Percentiles rank a stretch among this genome's conserved stretches.
phyloP scores from a whole-genome alignment of 2,113 vertebrate genomes.

The Phylloscopus whistleri region DNA sequence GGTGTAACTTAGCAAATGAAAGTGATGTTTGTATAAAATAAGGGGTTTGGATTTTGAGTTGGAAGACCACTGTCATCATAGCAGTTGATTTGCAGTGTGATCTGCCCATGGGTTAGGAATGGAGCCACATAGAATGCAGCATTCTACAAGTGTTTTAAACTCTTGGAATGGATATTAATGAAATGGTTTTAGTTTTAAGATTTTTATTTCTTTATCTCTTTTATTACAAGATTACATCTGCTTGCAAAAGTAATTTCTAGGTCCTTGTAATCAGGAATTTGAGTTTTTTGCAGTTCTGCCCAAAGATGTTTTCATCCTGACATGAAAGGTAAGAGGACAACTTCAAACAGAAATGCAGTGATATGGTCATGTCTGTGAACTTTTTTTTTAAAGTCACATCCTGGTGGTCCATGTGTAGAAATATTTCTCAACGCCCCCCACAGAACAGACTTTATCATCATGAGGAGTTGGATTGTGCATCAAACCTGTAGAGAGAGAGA shows the following conservation, averaged over 20 bases:
- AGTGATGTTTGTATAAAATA: not conserved
- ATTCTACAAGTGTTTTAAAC: not conserved
- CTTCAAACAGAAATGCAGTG: not conserved
- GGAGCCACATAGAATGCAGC: not conserved
- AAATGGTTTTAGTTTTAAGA: not conserved
- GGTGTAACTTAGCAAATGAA: not conserved
- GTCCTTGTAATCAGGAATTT: not conserved
- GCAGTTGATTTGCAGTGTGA: not conserved
- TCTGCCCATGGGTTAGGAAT: not conserved
- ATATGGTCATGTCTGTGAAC: rapidly evolving
- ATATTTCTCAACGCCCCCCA: not conserved
- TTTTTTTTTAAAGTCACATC: not conserved
- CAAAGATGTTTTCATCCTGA: not conserved
- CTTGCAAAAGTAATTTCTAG: not conserved
- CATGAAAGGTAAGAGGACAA: not conserved
- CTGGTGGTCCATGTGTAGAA: not conserved
- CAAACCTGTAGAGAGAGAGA: not conserved
- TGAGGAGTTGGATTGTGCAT: not conserved
- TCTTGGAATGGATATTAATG: not conserved
- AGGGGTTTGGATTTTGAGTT: not conserved
- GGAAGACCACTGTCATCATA: not conserved
- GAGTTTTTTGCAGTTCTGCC: not conserved
- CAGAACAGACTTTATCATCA: not conserved
- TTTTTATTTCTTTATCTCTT: not conserved
- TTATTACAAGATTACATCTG: not conserved